phyloP scores from a whole-genome alignment of 2,888 invertebrate genomes.

The Caenorhabditis becei region DNA sequence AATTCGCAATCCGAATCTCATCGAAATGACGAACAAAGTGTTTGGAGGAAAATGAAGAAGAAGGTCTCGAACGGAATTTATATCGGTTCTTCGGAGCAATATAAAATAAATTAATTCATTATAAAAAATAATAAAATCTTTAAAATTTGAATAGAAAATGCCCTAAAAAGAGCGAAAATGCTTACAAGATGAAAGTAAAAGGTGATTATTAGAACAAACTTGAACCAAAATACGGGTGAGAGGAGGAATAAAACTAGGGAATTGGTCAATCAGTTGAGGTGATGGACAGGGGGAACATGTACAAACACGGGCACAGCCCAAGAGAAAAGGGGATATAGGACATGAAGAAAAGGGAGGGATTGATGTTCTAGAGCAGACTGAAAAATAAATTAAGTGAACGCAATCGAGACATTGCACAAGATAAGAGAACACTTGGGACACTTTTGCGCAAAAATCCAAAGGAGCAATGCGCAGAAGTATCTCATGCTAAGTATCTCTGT shows the following conservation, averaged over 20 bases:
- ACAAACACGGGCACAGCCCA: conserved; percentile 22
- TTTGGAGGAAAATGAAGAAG: conserved; percentile 16
- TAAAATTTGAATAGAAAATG: not conserved
- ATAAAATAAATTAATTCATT: conserved; percentile 8
- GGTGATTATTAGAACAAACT: conserved; percentile 2
- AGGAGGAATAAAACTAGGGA: not conserved
- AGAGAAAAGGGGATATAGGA: not conserved
- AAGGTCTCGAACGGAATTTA: not conserved
- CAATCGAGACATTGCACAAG: no score
- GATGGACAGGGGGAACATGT: not conserved
- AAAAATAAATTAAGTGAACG: not conserved
- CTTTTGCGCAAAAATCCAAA: no score
- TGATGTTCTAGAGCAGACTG: not conserved
- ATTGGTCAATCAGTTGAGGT: conserved; percentile 3
- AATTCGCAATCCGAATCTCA: conserved; percentile 59
- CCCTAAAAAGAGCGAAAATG: not conserved
- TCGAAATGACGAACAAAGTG: conserved; percentile 51
- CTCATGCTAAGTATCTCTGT: no score
- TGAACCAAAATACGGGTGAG: not conserved
- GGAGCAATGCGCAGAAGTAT: no score
- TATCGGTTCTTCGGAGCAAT: not conserved
- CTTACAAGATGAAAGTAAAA: conserved; percentile 7
- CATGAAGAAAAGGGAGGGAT: not conserved
- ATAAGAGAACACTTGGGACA: no score
- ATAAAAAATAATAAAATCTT: not conserved